phyloP scores from a whole-genome alignment of 2,888 invertebrate genomes.

The Meandrusa payeni region DNA sequence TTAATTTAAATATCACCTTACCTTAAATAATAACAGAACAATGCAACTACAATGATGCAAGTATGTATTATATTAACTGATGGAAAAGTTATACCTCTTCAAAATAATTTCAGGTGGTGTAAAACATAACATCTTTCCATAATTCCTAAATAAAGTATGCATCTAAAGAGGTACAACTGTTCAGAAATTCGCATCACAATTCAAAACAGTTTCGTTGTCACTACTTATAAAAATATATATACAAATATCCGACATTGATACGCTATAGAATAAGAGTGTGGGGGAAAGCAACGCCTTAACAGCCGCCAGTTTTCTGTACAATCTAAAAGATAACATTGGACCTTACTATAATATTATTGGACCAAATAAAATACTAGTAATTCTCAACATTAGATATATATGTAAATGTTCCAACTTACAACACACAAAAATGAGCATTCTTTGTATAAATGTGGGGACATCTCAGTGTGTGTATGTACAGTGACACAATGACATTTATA shows the following conservation, averaged over 20 bases:
- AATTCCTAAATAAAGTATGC: too few relatives aligned
- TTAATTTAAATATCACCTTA: too few relatives aligned
- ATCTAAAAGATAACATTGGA: constrained; percentile 66
- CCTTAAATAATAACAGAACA: too few relatives aligned
- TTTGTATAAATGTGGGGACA: constrained; percentile 46
- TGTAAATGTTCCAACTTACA: constrained; percentile 44
- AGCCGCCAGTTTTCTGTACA: constrained; percentile 48
- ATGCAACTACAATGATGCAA: too few relatives aligned
- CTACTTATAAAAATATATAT: constrained; percentile 7
- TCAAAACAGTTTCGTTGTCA: constrained; percentile 9
- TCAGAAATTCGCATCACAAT: not conserved
- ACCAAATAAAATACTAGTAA: constrained; percentile 74
- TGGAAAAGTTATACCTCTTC: too few relatives aligned
- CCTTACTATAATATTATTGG: constrained; percentile 55
- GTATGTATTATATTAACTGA: too few relatives aligned
- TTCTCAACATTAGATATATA: constrained; percentile 69
- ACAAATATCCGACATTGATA: constrained; percentile 1
- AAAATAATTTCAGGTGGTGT: too few relatives aligned
- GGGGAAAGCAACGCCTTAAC: constrained; percentile 46
- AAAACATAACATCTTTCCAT: too few relatives aligned
- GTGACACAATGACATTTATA: constrained; percentile 29
- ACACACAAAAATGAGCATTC: constrained; percentile 54
- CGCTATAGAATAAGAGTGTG: constrained; percentile 4
- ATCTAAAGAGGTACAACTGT: too few relatives aligned
- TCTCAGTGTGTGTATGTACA: constrained; percentile 39